phyloP scores from a whole-genome alignment of 2,797 vertebrate genomes.

The Pogonophryne albipinna region DNA sequence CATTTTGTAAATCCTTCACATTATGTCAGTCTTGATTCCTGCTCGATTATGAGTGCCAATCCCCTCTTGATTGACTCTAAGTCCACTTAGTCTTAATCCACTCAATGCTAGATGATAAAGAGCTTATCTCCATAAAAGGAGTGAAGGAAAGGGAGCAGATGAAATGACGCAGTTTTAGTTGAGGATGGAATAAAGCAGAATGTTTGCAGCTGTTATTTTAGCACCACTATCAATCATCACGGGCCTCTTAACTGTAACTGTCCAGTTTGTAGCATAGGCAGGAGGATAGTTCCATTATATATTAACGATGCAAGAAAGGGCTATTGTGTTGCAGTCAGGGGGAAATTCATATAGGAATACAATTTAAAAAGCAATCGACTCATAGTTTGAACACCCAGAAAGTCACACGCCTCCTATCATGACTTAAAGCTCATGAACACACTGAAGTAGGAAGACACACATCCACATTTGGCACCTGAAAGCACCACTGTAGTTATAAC shows the following conservation, averaged over 20 bases:
- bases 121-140: not conserved
- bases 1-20: not conserved
- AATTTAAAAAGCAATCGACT: no score
- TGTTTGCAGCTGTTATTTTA: not conserved
- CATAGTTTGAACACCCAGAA: no score
- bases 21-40: not conserved
- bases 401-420: no score
- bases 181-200: not conserved
- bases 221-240: not conserved
- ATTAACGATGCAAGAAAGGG: no score
- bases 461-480: no score
- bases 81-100: not conserved
- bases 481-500: no score
- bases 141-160: not conserved
- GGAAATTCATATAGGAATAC: no score
- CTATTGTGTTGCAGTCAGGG: no score
- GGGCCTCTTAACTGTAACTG: not conserved
- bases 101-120: not conserved
- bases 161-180: constrained; percentile 1
- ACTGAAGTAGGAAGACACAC: no score
- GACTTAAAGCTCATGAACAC: no score
- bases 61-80: not conserved
- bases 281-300: no score
- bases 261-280: not conserved
- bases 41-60: not conserved